Base-by-base conservation (phyloP, 2,797 vertebrate species). In the Macropus fuliginosus region DNA sequence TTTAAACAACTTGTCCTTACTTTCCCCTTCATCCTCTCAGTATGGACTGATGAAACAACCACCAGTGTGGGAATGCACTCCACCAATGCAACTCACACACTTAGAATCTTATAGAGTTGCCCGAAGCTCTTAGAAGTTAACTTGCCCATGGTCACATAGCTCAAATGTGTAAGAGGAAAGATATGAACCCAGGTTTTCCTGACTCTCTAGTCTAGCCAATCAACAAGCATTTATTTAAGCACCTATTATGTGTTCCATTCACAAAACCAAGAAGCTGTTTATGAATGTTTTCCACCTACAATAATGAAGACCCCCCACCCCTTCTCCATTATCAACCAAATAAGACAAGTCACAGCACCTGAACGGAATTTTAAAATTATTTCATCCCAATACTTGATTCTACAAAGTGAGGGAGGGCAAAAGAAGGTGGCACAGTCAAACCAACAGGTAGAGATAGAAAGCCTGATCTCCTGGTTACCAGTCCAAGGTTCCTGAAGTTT, bases 241-340 rank as follows among this genome's bases (percentile, higher is more conserved):
- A 34, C 62, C 62, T n/a, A 66, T 11, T n/a, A 66, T 16, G 34
- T 16, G 24, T 34, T 14, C 29, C 59, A 62, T 34, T 13, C 12
- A 34, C 31, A 34, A 62, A 62, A 34, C 59, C 59, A 62, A n/a
- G 13, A 66, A 16, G 62, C 12, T 66, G 31, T 13, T 66, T 66
- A 66, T 16, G 13, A 66, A 66, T n/a, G 34, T 34, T 66, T n/a
- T n/a, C 62, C 13, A n/a, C 16, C 62, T n/a, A 55, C 0, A 6
- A 34, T 29, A 94, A 94, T 93, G 57, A 57, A 40, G 28, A 2
- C 18, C 11, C 81, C 28, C 16, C 54, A 40, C 57, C 24, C 62
- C 59, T n/a, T 91, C 57, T 92, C 91, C 95, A 34, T 12, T 56
- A 94, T 66, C n/a, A 90, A 16, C 50, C 8, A 91, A 52, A 92